Base-by-base conservation (phyloP, 2,797 vertebrate species). In the Halcyon chelicuti region DNA sequence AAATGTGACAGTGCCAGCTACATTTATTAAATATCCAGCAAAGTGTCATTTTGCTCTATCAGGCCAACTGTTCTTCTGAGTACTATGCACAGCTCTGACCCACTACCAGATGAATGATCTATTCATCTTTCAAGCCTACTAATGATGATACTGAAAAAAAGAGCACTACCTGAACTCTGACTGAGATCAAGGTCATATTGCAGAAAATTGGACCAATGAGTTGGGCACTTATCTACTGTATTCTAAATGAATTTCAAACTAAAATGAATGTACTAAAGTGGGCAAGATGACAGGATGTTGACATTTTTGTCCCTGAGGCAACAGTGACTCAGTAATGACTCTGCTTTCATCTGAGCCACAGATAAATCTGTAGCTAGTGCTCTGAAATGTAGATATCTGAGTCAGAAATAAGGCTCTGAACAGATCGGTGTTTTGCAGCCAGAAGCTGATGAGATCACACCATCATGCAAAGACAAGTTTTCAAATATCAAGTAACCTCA, bases 321-420 rank as follows among this genome's bases (percentile, higher is more conserved):
- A 49, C 44, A 77, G 68, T 96, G 94, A 97, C 84, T 96, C 94
- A 84, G 44, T 78, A 84, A 84, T 51, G 58, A 83, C 57, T 67
- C 57, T 51, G 66, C 65, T 76, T 86, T 84, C 17, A 1, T 86
- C 35, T 58, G 46, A 93, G 76, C n/a, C 82, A 72, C 39, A 88
- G 63, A 94, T 78, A 81, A 93, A 95, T 83, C 70, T 76, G 83
- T 74, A 80, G 63, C 78, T 91, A 92, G 84, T 86, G 77, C 79
- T 76, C 13, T 79, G 84, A 54, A 79, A 92, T 5, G 3, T 60
- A 79, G 86, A 74, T 29, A 91, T 75, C 40, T 89, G 81, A 92
- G 46, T 92, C 84, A 91, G 71, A 96, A 96, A 80, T 18, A 73
- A 86, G 10, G n/a, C 60, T 66, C 83, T 76, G 46, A 91, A 40